Percentiles rank a stretch among this genome's conserved stretches.
Conservation (phyloP, 1,140 invertebrate genomes). For the Drosophila sp. region DNA sequence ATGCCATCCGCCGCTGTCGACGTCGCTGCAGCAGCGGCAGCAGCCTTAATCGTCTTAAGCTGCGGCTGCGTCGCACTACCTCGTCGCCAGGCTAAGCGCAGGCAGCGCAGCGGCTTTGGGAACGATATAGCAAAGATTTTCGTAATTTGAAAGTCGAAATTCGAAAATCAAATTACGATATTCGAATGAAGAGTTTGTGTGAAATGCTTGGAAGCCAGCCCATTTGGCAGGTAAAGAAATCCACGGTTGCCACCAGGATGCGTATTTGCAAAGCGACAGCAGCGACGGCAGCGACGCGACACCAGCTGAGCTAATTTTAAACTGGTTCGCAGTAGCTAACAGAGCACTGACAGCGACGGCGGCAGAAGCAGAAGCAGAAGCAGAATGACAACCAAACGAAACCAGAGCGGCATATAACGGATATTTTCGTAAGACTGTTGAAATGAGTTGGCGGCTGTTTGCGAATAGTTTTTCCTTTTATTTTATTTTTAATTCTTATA, state of each 20-base stretch:
- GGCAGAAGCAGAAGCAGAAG: not conserved
- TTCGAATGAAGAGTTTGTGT: not conserved
- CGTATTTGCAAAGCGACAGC: no score
- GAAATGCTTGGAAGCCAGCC: constrained; percentile 28
- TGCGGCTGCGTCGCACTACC: constrained; percentile 65
- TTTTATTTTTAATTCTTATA: constrained; percentile 4
- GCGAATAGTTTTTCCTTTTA: constrained; percentile 23
- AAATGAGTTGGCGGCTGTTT: constrained; percentile 41
- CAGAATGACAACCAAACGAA: constrained; percentile 15
- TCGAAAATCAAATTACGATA: constrained; percentile 24
- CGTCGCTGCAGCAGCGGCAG: constrained; percentile 65
- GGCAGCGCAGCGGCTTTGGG: constrained; percentile 12
- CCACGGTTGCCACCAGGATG: constrained; percentile 1
- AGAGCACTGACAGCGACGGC: not conserved
- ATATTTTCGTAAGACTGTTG: constrained; percentile 23
- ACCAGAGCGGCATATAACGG: not conserved
- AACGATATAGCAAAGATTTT: not conserved
- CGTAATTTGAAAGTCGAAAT: constrained; percentile 11
- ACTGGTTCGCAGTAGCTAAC: constrained; percentile 10
- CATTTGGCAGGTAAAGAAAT: constrained; percentile 5
- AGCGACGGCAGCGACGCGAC: constrained; percentile 12
- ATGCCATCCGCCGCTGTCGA: constrained; percentile 48
- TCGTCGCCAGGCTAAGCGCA: constrained; percentile 64
- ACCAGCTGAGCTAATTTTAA: constrained; percentile 16
- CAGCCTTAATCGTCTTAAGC: constrained; percentile 57